phyloP scores from a whole-genome alignment of 2,797 vertebrate genomes.

The Cynodonichthys magdalenae region DNA sequence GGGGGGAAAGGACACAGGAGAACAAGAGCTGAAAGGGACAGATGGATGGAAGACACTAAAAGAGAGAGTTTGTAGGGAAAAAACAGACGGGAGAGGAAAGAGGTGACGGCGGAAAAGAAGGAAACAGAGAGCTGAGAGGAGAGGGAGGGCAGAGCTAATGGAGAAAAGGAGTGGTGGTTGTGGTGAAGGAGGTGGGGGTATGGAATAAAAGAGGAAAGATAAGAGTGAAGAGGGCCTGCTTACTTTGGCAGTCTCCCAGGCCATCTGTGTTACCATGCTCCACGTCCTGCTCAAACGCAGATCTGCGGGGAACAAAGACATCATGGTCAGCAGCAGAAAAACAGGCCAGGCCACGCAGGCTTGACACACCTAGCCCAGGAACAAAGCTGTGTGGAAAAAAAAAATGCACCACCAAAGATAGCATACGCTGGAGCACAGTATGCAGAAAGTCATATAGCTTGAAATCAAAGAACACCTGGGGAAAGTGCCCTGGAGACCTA shows the following conservation, averaged over 20 bases:
- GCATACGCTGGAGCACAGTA: conserved; percentile 27
- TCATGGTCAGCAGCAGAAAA: conserved; percentile 78
- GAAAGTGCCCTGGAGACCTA: conserved; percentile 52
- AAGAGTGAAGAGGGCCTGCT: conserved; percentile 82
- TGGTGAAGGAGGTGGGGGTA: conserved; percentile 49
- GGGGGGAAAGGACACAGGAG: conserved; percentile 48
- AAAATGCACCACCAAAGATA: conserved; percentile 44
- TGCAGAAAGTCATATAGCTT: conserved; percentile 45
- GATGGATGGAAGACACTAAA: conserved; percentile 75
- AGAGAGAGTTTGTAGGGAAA: conserved; percentile 65
- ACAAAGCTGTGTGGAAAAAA: conserved; percentile 51
- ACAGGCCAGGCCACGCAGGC: conserved; percentile 62
- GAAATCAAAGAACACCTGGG: conserved; percentile 61
- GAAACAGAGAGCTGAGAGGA: conserved; percentile 50
- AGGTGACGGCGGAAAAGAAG: conserved; percentile 75
- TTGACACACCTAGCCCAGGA: conserved; percentile 61
- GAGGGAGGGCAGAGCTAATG: conserved; percentile 71
- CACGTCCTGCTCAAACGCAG: conserved; percentile 96
- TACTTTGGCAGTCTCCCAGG: conserved; percentile 99
- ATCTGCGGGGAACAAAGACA: conserved; percentile 89
- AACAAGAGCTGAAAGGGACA: conserved; percentile 62
- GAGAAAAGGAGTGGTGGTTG: conserved; percentile 57
- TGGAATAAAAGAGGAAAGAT: conserved; percentile 71
- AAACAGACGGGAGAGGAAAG: conserved; percentile 72
- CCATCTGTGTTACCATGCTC: conserved; percentile 98